These are phyloP conservation scores for Chrysopa pallens DNA, from an alignment of 1,140 invertebrate genomes.

Conservation along the genomic window DNA sequence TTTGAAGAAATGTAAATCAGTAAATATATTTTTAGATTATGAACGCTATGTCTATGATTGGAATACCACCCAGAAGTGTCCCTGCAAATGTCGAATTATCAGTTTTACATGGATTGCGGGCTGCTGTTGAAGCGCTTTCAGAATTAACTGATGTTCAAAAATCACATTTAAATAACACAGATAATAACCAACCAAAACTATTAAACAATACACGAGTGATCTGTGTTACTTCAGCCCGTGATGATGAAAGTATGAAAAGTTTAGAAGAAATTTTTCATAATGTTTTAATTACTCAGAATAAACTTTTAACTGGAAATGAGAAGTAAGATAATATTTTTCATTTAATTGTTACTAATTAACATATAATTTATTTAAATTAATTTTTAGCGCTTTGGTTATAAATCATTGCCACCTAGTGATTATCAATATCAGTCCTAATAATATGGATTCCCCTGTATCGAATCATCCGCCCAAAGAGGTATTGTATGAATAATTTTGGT, in stretches of 20 bases:
- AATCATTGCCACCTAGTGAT: slow-evolving; percentile 78
- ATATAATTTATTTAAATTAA: slow-evolving; percentile 12
- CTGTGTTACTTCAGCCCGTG: slow-evolving; percentile 71
- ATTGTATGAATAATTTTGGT: slow-evolving; percentile 5
- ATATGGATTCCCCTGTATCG: slow-evolving; percentile 51
- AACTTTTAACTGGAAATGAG: slow-evolving; percentile 39
- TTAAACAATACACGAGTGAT: slow-evolving; percentile 59
- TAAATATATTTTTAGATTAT: slow-evolving; percentile 30
- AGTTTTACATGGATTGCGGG: slow-evolving; percentile 66
- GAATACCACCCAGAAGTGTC: slow-evolving; percentile 37
- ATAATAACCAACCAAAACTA: slow-evolving; percentile 12
- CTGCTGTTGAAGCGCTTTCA: slow-evolving; percentile 71
- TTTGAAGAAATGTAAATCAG: slow-evolving; percentile 5
- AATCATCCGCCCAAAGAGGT: slow-evolving; percentile 45
- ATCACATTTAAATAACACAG: slow-evolving; percentile 10
- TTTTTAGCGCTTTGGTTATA: slow-evolving; percentile 48
- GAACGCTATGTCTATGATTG: slow-evolving; percentile 51
- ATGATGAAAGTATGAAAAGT: slow-evolving; percentile 64
- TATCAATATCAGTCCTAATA: slow-evolving; percentile 70
- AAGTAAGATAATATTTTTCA: slow-evolving; percentile 19
- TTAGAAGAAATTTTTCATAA: slow-evolving; percentile 72
- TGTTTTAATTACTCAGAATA: slow-evolving; percentile 62
- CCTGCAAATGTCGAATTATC: slow-evolving; percentile 38
- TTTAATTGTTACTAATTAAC: slow-evolving; percentile 5
- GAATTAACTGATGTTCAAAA: slow-evolving; percentile 60